Percentiles rank a stretch among this genome's conserved stretches.
These are phyloP conservation scores for Catocala fraxini DNA, from an alignment of 2,888 invertebrate genomes.

Conservation along the genomic window DNA sequence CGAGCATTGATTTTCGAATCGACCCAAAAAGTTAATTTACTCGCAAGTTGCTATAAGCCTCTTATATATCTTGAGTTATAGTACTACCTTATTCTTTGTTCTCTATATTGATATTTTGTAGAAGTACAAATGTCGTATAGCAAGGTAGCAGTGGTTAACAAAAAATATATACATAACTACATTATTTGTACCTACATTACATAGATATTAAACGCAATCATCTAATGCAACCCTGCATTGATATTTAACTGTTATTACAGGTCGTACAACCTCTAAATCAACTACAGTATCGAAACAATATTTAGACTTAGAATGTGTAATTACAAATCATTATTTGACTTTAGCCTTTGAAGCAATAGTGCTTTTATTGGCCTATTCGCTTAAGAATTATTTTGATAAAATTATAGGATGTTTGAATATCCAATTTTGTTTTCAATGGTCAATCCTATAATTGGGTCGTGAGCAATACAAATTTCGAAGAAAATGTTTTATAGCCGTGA, in stretches of 20 bases:
- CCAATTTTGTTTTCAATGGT: slow-evolving; percentile 9
- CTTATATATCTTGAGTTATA: too few relatives aligned
- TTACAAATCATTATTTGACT: slow-evolving; percentile 33
- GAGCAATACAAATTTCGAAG: slow-evolving; percentile 2
- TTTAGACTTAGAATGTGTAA: slow-evolving; percentile 16
- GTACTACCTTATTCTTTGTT: too few relatives aligned
- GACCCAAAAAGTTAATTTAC: too few relatives aligned
- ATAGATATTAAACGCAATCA: slow-evolving; percentile 8
- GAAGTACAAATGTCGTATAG: background rate
- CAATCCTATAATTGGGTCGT: slow-evolving; percentile 7
- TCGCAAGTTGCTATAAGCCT: too few relatives aligned
- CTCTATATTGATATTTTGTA: too few relatives aligned
- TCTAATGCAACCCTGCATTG: slow-evolving; percentile 30
- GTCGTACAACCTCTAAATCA: slow-evolving; percentile 37
- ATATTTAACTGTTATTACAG: slow-evolving; percentile 32
- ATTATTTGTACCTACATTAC: slow-evolving; percentile 5
- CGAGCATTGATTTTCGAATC: too few relatives aligned
- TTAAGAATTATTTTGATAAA: slow-evolving; percentile 2
- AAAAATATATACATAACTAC: background rate
- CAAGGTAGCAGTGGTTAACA: background rate
- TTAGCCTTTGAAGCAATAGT: slow-evolving; percentile 21
- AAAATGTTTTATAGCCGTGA: background rate
- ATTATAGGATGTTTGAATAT: slow-evolving; percentile 13
- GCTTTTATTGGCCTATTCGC: slow-evolving; percentile 7
- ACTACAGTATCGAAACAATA: slow-evolving; percentile 17